Percentiles rank a stretch among this genome's conserved stretches.
phyloP scores from a whole-genome alignment of 2,888 invertebrate genomes.

The Plusia festucae region DNA sequence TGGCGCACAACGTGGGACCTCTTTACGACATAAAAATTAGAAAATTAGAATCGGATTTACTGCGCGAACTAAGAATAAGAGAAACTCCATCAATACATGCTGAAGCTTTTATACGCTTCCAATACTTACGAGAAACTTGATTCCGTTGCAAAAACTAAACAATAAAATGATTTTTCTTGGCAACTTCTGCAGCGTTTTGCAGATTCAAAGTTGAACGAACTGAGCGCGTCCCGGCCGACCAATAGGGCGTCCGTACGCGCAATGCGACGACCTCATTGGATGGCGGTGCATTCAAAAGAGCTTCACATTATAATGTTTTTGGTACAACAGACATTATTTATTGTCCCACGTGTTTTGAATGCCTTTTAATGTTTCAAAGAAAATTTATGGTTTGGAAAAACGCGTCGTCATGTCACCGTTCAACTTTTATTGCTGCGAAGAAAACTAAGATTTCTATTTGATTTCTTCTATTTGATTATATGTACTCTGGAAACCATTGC shows the following conservation, averaged over 20 bases:
- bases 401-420: slow-evolving; percentile 11
- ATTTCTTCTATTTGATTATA: neutral
- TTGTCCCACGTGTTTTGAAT: slow-evolving; percentile 55
- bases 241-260: slow-evolving; percentile 75
- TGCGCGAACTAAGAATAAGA: slow-evolving; percentile 8
- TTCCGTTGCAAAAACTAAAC: slow-evolving; percentile 44
- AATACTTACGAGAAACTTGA: slow-evolving; percentile 42
- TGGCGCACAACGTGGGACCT: slow-evolving; percentile 38
- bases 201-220: slow-evolving; percentile 81
- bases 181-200: slow-evolving; percentile 73
- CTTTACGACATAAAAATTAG: neutral
- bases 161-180: slow-evolving; percentile 64
- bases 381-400: slow-evolving; percentile 31
- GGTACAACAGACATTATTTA: slow-evolving; percentile 58
- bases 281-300: slow-evolving; percentile 64
- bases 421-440: neutral
- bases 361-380: slow-evolving; percentile 25
- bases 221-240: slow-evolving; percentile 64
- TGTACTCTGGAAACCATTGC: neutral
- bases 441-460: neutral
- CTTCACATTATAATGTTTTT: slow-evolving; percentile 61
- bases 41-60: slow-evolving; percentile 13
- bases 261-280: slow-evolving; percentile 84
- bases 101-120: slow-evolving; percentile 41
- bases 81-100: slow-evolving; percentile 17